These are phyloP conservation scores for Stictocephala bisonia DNA, from an alignment of 2,888 invertebrate genomes.

Conservation along the genomic window DNA sequence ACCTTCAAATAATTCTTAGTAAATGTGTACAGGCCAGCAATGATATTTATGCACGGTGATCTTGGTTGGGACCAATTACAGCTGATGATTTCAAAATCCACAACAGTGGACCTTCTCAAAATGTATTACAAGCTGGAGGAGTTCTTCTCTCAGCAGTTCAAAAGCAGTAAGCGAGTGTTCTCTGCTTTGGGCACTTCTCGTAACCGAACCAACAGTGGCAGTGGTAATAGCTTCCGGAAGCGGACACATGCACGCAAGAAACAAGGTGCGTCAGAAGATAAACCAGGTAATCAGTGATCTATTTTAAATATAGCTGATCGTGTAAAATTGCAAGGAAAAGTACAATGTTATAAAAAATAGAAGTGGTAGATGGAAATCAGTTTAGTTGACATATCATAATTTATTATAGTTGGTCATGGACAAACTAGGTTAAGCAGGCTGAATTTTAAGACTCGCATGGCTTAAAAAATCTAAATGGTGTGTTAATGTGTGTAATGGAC, in stretches of 20 bases:
- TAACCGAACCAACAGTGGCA: slow-evolving; percentile 41
- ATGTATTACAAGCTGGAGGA: slow-evolving; percentile 97
- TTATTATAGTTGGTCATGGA: no score
- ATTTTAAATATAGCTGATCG: no score
- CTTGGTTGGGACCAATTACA: slow-evolving; percentile 96
- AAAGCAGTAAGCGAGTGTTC: slow-evolving; percentile 93
- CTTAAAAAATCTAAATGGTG: no score
- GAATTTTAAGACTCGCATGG: no score
- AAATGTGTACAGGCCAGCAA: slow-evolving; percentile 75
- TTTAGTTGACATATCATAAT: no score
- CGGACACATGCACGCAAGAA: slow-evolving; percentile 51
- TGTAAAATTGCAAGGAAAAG: no score
- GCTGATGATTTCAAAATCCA: slow-evolving; percentile 96
- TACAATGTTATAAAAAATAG: no score
- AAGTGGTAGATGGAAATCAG: no score
- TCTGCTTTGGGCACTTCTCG: slow-evolving; percentile 68
- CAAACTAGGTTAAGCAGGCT: no score
- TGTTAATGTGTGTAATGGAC: no score
- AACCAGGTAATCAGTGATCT: no score
- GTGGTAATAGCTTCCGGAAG: slow-evolving; percentile 54
- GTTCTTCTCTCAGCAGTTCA: slow-evolving; percentile 98
- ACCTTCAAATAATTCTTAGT: neutral
- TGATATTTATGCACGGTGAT: slow-evolving; percentile 92
- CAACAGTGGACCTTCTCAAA: slow-evolving; percentile 95
- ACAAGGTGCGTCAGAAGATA: no score